phyloP scores from a whole-genome alignment of 2,888 invertebrate species.

The Drosophila eohydei region DNA sequence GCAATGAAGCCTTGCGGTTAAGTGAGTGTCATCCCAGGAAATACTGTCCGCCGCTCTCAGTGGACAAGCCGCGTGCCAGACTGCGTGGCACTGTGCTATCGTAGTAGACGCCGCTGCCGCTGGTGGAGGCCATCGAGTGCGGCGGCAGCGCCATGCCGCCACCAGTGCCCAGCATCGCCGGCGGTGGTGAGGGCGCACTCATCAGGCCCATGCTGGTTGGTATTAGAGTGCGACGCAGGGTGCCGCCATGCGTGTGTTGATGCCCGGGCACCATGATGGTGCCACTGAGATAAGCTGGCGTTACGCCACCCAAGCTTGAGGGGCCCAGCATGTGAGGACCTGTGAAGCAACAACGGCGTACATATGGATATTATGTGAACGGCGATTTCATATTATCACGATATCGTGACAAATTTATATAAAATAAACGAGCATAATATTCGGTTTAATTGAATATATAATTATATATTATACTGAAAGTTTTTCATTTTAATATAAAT shows the following conservation, averaged over 20 bases:
- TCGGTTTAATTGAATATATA: conserved; percentile 10
- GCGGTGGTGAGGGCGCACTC: conserved; percentile 62
- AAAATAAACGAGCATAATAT: neutral
- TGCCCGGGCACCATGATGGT: conserved; percentile 83
- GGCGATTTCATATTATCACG: neutral
- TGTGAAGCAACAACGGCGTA: conserved; percentile 25
- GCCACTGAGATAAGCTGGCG: conserved; percentile 82
- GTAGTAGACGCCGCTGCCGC: conserved; percentile 78
- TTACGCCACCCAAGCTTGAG: conserved; percentile 74
- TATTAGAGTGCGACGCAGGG: conserved; percentile 82
- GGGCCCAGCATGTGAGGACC: conserved; percentile 80
- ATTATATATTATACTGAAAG: neutral
- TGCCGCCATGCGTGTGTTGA: conserved; percentile 80
- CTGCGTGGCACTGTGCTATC: conserved; percentile 83
- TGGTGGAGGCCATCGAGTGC: conserved; percentile 66
- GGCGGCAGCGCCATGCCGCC: conserved; percentile 43
- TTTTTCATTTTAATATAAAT: conserved; percentile 10
- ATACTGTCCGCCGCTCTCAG: conserved; percentile 79
- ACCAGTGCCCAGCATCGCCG: conserved; percentile 52
- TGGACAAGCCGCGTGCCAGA: conserved; percentile 77
- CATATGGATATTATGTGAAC: neutral
- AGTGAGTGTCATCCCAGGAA: conserved; percentile 85
- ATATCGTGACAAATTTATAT: neutral
- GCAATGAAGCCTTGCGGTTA: conserved; percentile 81
- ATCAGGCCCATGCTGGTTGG: conserved; percentile 83